phyloP scores from a whole-genome alignment of 2,797 vertebrate genomes.

The Siniperca undulata region DNA sequence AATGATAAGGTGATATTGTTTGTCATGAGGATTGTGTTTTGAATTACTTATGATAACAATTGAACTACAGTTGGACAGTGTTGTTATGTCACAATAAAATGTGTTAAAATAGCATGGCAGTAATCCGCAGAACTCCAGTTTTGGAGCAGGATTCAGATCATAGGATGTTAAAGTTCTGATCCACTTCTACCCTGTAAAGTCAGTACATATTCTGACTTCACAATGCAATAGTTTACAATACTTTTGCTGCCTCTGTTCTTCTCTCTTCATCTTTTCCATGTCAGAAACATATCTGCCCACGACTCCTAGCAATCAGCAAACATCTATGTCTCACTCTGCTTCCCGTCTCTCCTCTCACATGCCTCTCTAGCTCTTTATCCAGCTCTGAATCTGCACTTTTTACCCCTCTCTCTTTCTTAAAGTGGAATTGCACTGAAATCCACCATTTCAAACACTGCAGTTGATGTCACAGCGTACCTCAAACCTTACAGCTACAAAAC shows the following conservation, averaged over 20 bases:
- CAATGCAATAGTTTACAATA: background rate
- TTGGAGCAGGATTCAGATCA: background rate
- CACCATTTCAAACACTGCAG: background rate
- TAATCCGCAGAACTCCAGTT: background rate
- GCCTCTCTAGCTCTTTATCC: constrained; percentile 19
- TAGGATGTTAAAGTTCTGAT: background rate
- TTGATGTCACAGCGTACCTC: background rate
- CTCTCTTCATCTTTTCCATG: background rate
- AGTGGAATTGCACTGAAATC: constrained; percentile 22
- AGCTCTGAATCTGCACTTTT: constrained; percentile 32
- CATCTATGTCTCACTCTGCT: constrained; percentile 23
- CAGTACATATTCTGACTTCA: background rate
- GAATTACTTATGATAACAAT: background rate
- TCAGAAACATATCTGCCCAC: background rate
- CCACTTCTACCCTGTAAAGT: background rate
- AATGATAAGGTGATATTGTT: constrained; percentile 8
- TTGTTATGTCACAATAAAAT: background rate
- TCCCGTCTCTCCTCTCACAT: constrained; percentile 2
- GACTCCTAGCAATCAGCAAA: constrained; percentile 9
- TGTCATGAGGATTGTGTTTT: background rate
- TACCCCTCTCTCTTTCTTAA: constrained; percentile 44
- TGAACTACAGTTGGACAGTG: background rate
- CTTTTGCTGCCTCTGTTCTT: background rate
- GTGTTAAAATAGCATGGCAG: background rate
- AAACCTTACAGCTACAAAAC: background rate